These are phyloP conservation scores for Channallabes apus DNA, from an alignment of 2,797 vertebrate species.

Conservation along the genomic window DNA sequence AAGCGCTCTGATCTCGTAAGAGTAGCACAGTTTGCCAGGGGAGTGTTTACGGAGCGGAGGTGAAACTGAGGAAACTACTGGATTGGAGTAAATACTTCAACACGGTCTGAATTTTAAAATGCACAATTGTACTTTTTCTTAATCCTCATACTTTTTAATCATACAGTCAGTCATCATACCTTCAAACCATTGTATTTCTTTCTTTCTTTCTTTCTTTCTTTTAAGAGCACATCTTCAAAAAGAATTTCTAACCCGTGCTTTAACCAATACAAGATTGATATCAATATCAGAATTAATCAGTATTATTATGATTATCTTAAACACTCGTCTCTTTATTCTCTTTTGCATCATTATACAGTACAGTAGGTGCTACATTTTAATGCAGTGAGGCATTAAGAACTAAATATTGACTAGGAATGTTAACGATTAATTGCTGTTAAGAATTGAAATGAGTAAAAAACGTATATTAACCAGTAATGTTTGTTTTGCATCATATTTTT, in stretches of 20 bases:
- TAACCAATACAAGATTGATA: not conserved
- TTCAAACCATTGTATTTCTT: not conserved
- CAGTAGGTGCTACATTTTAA: not conserved
- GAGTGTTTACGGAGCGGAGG: not conserved
- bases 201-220: not conserved
- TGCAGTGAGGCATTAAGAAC: not conserved
- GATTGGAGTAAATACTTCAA: constrained; percentile 4
- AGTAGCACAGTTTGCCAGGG: constrained; percentile 12
- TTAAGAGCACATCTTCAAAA: not conserved
- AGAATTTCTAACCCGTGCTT: not conserved
- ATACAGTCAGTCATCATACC: no score
- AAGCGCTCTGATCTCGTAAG: constrained; percentile 16
- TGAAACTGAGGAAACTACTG: not conserved
- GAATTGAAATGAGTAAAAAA: no score
- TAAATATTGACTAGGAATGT: not conserved
- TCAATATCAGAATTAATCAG: not conserved
- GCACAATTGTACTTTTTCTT: not conserved
- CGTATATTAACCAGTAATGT: no score
- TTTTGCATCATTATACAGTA: no score
- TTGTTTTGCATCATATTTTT: no score
- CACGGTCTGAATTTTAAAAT: not conserved
- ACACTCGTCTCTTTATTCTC: not conserved
- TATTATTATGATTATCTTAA: not conserved
- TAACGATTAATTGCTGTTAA: no score
- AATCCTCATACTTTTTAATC: not conserved